Percentiles rank a stretch among this genome's conserved stretches.
Evolutionary conservation across 2,797 vertebrate genomes (phyloP).

Genomic region (Rhabdomys pumilio): DNA sequence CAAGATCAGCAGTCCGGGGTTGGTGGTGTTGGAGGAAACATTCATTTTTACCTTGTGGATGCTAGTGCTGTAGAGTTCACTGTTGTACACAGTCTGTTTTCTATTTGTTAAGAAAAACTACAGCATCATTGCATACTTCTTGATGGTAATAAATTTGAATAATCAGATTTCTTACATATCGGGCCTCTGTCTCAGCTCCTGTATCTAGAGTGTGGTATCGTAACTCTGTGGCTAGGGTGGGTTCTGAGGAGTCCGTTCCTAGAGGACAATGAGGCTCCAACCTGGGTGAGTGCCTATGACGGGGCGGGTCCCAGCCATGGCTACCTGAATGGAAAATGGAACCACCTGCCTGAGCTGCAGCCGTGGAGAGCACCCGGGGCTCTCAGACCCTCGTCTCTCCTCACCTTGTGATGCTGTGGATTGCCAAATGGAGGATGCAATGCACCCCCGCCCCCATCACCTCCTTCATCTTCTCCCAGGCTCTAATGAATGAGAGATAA

Average conservation of each 20-base stretch:
- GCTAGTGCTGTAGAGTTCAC: conserved; percentile 94
- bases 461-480: not conserved
- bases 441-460: too few relatives aligned
- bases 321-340: not conserved
- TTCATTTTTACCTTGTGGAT: conserved; percentile 99
- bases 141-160: conserved; percentile 99
- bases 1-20: conserved; percentile 90
- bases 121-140: conserved; percentile 94
- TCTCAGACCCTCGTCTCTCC: not conserved
- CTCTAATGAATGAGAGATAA: not conserved
- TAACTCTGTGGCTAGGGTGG: not conserved
- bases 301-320: rapidly evolving
- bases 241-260: not conserved
- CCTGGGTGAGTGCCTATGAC: not conserved
- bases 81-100: conserved; percentile 98
- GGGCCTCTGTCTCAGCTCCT: conserved; percentile 87
- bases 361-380: rapidly evolving
- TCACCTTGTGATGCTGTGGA: not conserved
- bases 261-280: not conserved
- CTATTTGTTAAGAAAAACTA: conserved; percentile 97
- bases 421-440: not conserved
- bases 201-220: not conserved
- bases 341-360: not conserved
- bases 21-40: conserved; percentile 91
- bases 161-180: conserved; percentile 95